Evolutionary conservation across 1,140 invertebrate genomes (phyloP).

Genomic region (Panulirus ornatus): DNA sequence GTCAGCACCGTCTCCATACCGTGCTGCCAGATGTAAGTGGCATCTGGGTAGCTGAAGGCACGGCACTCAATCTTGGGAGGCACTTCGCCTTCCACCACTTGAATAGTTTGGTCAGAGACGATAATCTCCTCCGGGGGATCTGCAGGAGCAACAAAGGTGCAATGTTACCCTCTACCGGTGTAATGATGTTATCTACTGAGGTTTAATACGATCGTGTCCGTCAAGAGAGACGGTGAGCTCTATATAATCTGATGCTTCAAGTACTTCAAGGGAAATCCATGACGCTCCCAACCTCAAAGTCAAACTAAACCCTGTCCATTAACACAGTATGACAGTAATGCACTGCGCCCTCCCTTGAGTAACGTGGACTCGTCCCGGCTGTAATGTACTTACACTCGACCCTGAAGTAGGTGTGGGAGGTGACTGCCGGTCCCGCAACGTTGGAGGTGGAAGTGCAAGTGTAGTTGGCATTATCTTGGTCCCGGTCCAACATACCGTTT

Average conservation of each 20-base stretch:
- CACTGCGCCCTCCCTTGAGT: not conserved
- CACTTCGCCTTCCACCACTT: conserved; percentile 87
- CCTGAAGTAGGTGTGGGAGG: conserved; percentile 88
- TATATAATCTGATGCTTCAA: too few species aligned
- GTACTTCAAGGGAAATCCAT: too few species aligned
- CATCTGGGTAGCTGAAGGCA: conserved; percentile 86
- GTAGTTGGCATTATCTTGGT: conserved; percentile 89
- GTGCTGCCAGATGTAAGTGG: conserved; percentile 83
- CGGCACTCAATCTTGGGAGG: conserved; percentile 87
- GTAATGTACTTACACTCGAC: conserved; percentile 83
- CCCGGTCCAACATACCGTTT: conserved; percentile 85
- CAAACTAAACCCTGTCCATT: too few species aligned
- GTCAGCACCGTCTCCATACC: conserved; percentile 79
- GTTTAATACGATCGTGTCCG: too few species aligned
- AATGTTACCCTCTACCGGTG: not conserved
- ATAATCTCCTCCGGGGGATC: conserved; percentile 92
- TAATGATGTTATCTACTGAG: too few species aligned
- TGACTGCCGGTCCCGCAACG: conserved; percentile 83
- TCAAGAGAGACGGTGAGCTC: too few species aligned
- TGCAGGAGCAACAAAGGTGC: conserved; percentile 78
- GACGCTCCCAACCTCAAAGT: too few species aligned
- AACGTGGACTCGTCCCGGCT: too few species aligned
- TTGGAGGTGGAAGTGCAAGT: conserved; percentile 89
- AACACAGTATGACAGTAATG: too few species aligned
- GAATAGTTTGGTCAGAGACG: conserved; percentile 85